Conservation (phyloP, 2,113 vertebrate genomes). For the Brachionichthys hirsutus region DNA sequence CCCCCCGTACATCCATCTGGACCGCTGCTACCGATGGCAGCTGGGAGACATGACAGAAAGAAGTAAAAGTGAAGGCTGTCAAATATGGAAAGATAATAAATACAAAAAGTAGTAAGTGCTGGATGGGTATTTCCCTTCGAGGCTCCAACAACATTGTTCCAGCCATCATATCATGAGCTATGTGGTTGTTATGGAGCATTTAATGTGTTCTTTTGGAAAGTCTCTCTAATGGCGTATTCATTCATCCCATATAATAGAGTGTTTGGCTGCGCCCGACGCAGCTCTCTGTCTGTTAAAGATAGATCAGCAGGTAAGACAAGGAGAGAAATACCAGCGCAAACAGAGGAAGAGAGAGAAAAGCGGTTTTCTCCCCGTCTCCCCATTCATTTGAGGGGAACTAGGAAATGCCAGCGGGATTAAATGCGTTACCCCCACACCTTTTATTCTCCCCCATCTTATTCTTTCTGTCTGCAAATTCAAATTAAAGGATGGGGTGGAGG, state of each 20-base stretch:
- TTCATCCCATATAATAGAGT: constrained; percentile 28
- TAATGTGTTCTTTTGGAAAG: constrained; percentile 27
- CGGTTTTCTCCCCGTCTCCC: constrained; percentile 72
- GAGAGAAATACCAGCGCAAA: constrained; percentile 52
- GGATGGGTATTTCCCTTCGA: constrained; percentile 13
- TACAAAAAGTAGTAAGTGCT: not conserved
- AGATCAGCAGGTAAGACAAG: constrained; percentile 63
- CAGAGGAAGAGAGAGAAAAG: constrained; percentile 60
- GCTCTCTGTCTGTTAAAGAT: constrained; percentile 56
- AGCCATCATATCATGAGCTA: constrained; percentile 17
- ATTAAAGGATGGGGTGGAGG: constrained; percentile 75
- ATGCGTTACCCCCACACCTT: constrained; percentile 73
- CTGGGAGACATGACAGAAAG: constrained; percentile 34
- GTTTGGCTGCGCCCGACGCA: constrained; percentile 44
- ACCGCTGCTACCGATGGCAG: constrained; percentile 27
- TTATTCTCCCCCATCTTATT: constrained; percentile 32
- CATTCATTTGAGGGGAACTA: constrained; percentile 78
- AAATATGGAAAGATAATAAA: constrained; percentile 17
- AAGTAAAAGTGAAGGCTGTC: constrained; percentile 15
- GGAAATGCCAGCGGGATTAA: constrained; percentile 79
- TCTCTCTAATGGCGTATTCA: constrained; percentile 29
- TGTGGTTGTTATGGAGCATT: constrained; percentile 23
- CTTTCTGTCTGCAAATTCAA: constrained; percentile 70
- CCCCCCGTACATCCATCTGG: constrained; percentile 67
- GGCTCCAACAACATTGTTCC: constrained; percentile 11